These are phyloP conservation scores for Scytalopus superciliaris DNA, from an alignment of 2,113 vertebrate genomes.

Conservation along the genomic window DNA sequence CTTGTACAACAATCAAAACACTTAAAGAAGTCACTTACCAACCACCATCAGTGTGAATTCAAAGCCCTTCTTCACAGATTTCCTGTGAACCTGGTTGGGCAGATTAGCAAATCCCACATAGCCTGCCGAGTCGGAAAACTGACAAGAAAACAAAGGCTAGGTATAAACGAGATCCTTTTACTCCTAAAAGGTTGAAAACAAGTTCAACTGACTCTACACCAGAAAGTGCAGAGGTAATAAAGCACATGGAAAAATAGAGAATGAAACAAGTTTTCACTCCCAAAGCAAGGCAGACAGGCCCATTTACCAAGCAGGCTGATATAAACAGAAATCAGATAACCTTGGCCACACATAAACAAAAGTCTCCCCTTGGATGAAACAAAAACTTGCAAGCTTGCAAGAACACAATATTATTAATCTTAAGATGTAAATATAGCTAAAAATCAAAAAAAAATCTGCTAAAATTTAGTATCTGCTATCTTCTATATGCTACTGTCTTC, in stretches of 20 bases:
- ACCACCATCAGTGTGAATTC: constrained; percentile 89
- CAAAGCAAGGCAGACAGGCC: not conserved
- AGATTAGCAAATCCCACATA: constrained; percentile 88
- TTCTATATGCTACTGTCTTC: not conserved
- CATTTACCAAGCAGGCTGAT: not conserved
- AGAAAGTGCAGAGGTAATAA: not conserved
- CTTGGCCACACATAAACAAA: not conserved
- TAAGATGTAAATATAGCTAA: not conserved
- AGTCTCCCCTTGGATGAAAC: not conserved
- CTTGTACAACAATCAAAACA: not conserved
- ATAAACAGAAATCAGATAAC: not conserved
- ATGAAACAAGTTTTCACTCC: not conserved
- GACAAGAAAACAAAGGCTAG: not conserved
- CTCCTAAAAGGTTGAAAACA: not conserved
- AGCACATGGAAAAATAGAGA: not conserved
- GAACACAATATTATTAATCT: not conserved
- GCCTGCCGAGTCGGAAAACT: constrained; percentile 84
- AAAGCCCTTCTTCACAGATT: constrained; percentile 91
- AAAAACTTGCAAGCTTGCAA: not conserved
- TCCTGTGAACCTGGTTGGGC: constrained; percentile 89
- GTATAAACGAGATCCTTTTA: not conserved
- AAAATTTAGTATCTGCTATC: not conserved
- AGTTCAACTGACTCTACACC: not conserved
- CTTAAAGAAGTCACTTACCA: constrained; percentile 69
- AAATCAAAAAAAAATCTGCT: not conserved